Evolutionary conservation across 2,888 invertebrate species (phyloP).

Genomic region (Erpobdella octoculata): DNA sequence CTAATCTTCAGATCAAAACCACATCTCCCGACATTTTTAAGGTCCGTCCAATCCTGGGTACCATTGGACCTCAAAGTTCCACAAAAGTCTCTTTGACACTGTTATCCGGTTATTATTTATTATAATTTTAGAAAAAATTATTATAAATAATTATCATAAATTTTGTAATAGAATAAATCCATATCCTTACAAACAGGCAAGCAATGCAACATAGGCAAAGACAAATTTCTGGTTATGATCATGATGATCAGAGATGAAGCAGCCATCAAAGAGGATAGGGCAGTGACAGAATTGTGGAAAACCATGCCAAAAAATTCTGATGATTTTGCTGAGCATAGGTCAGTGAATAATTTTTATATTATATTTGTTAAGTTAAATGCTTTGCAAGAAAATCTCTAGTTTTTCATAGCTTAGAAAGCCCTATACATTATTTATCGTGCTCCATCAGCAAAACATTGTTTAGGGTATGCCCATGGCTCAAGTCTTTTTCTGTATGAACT

Average conservation of each 20-base stretch:
- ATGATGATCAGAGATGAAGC: constrained; percentile 60
- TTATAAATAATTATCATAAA: background rate
- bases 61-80: constrained; percentile 62
- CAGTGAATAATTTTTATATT: background rate
- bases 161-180: background rate
- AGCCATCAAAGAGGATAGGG: constrained; percentile 39
- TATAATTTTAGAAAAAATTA: background rate
- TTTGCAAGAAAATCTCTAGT: no score
- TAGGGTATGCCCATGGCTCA: no score
- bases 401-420: no score
- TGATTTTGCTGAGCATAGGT: constrained; percentile 35
- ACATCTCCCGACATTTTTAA: constrained; percentile 90
- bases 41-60: constrained; percentile 79
- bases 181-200: background rate
- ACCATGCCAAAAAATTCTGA: constrained; percentile 26
- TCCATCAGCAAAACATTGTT: no score
- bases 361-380: no score
- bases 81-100: constrained; percentile 65
- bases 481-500: no score
- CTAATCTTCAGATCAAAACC: constrained; percentile 69
- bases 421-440: no score
- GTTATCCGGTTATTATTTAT: constrained; percentile 55
- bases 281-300: constrained; percentile 42
- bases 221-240: constrained; percentile 81
- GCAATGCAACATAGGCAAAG: constrained; percentile 46